Base-by-base conservation (phyloP, 2,113 vertebrate species). In the Uropsilus gracilis region DNA sequence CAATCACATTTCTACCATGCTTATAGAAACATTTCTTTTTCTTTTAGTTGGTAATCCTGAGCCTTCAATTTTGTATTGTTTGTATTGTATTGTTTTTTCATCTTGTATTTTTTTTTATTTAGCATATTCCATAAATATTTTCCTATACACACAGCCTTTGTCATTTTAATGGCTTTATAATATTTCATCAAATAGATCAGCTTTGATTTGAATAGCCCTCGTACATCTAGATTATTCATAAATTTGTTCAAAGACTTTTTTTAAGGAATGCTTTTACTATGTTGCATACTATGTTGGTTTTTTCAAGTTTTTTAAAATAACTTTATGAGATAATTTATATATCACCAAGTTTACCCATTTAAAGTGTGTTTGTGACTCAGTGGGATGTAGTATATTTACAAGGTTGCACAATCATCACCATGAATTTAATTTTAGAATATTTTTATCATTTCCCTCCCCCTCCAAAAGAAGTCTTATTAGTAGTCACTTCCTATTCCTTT, bases 101-200 rank as follows among this genome's bases (percentile, higher is more conserved):
- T n/a, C n/a, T n/a, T n/a, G n/a, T n/a, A 6, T 75, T 87, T 87
- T 53, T 86, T 95, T 76, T 50, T 3, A 69, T 39, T 75, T 90
- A 89, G 46, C 22, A 8, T 90, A 34, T 59, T 50, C 12, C 11
- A 64, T 57, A 92, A 92, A 32, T 44, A 83, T 75, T 95, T 95
- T 82, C 48, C 59, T 88, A 1, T 82, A 37, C 57, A 68, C 1
- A 37, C 61, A 18, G 32, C 26, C 8, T 91, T 85, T 92, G n/a
- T 83, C 42, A 61, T 82, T 96, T 90, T 91, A 78, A 84, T 83
- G 80, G 37, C 37, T 91, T 85, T 78, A 26, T 90, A 59, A 18
- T 90, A 69, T 42, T 77, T 14, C 0, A 26, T 76, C 32, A 48
- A 68, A 16, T 75, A 78, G 32, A 57, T 80, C 17, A 63, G 17